These are phyloP conservation scores for Platorchestia sp. DNA, from an alignment of 1,140 invertebrate species.

Conservation along the genomic window DNA sequence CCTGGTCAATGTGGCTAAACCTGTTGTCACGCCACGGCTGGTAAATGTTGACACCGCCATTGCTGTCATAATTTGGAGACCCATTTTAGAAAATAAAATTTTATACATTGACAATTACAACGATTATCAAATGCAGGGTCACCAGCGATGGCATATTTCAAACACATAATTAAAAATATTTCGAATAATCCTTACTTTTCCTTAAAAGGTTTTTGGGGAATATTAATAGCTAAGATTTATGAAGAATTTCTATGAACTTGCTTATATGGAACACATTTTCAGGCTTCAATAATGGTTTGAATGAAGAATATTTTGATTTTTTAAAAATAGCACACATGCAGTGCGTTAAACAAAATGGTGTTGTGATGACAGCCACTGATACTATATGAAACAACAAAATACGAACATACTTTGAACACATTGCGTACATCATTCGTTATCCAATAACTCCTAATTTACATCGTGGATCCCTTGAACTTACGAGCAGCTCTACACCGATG, in stretches of 20 bases:
- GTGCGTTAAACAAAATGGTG: no score
- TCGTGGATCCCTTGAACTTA: no score
- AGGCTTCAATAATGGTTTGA: neutral
- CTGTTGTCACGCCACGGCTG: neutral
- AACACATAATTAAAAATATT: neutral
- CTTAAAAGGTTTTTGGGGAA: neutral
- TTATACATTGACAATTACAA: neutral
- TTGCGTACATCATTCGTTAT: no score
- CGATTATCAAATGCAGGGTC: neutral
- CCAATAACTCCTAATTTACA: no score
- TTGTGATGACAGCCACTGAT: no score
- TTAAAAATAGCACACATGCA: no score
- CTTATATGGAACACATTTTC: neutral
- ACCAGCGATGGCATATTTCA: neutral
- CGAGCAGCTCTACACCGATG: no score
- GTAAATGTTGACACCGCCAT: neutral
- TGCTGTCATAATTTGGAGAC: neutral
- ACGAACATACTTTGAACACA: no score
- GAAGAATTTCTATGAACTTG: neutral
- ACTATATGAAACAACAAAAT: no score
- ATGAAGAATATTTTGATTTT: neutral
- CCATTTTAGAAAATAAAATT: neutral
- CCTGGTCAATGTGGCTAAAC: neutral
- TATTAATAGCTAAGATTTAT: neutral
- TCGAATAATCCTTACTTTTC: neutral